Percentiles rank a stretch among this genome's conserved stretches.
These are phyloP conservation scores for Gambusia holbrooki DNA, from an alignment of 2,113 vertebrate genomes.

Conservation along the genomic window DNA sequence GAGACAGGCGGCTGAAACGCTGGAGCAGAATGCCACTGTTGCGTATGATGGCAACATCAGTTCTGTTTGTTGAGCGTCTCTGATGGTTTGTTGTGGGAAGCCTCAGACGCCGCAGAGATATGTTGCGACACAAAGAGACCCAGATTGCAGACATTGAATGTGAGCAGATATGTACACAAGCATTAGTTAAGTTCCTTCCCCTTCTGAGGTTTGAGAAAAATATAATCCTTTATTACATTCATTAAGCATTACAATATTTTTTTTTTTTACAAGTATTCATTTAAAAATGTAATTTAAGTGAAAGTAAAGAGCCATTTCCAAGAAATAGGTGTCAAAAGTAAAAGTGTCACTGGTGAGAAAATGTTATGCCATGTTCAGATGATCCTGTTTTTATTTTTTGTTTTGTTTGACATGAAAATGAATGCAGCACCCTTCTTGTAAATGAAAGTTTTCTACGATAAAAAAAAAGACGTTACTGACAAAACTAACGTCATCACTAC, in stretches of 20 bases:
- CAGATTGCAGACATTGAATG: conserved; percentile 69
- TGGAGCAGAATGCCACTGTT: conserved; percentile 31
- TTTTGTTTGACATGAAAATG: neutral
- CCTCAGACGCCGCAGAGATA: conserved; percentile 69
- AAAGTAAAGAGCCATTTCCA: conserved; percentile 8
- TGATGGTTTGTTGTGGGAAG: conserved; percentile 69
- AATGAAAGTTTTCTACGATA: neutral
- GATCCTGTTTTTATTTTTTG: neutral
- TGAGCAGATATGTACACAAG: conserved; percentile 42
- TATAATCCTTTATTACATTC: neutral
- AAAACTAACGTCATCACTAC: no score
- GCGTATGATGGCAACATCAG: conserved; percentile 45
- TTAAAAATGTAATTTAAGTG: neutral
- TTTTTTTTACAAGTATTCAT: neutral
- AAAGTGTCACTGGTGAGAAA: conserved; percentile 1
- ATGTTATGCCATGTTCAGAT: neutral
- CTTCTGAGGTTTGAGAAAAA: neutral
- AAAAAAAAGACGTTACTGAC: no score
- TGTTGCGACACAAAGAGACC: conserved; percentile 71
- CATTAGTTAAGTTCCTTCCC: conserved; percentile 6
- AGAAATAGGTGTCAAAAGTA: conserved; percentile 19
- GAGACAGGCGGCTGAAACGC: neutral
- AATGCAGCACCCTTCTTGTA: neutral
- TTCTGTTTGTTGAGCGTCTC: conserved; percentile 52
- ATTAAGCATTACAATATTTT: rapidly evolving